Base-by-base conservation (phyloP, 2,888 invertebrate species). In the Dorcus parallelipipedus region DNA sequence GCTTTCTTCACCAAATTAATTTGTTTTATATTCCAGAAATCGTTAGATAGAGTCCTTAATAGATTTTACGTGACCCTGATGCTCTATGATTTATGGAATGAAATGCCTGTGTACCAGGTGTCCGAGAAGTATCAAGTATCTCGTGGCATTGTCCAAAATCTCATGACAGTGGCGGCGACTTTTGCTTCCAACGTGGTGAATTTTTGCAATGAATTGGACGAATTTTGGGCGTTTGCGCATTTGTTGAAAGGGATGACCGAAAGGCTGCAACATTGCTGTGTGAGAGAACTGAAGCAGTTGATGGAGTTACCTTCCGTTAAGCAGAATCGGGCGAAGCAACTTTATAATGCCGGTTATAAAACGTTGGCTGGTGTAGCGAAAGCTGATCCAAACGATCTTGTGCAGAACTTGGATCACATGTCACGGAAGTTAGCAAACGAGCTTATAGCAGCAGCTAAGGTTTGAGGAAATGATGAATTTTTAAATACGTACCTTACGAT, bases 221-320 rank as follows among this genome's bases (percentile, higher is more conserved):
- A 88, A 65, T 87, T 94, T 77, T 95, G 95, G 94, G 84, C 89
- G 42, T 94, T 89, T 75, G 82, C 84, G 33, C 86, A 90, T 64
- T 79, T 97, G 61, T 80, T 98, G 56, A 83, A 79, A 20, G 85
- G 86, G 61, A 87, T 97, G 73, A 84, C 88, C 38, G 82, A 85
- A 65, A 83, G 89, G 59, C 82, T 97, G 68, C 86, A 89, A 61
- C 87, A 91, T 73, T 95, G 95, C 77, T 92, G 92, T 58, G 85
- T 89, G 8, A 80, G 84, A 0, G 95, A 95, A 67, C 80, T 97
- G 54, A 80, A 88, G 38, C 88, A 89, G 9, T 81, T 98, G 17
- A 86, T 97, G 87, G 91, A 94, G 64, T 82, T 97, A 65, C 96
- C 97, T 1, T 86, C 87, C 17, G 94, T 97, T 3, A 93, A 90